phyloP scores from a whole-genome alignment of 2,797 vertebrate species.

The Chaetophractus vellerosus region DNA sequence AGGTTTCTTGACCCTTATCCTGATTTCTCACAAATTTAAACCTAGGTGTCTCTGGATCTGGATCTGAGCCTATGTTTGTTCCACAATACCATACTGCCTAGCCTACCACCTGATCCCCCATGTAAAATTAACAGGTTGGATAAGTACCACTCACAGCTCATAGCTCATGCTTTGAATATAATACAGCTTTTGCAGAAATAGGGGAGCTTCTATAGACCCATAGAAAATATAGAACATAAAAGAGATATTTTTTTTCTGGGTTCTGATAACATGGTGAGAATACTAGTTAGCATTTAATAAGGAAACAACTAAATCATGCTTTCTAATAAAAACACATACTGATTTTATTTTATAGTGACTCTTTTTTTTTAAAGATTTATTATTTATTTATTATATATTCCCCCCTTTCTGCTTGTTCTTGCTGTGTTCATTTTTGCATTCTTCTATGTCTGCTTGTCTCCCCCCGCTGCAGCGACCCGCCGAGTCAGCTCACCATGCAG shows the following conservation, averaged over 20 bases:
- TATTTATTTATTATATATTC: too few species aligned
- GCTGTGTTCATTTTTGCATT: too few species aligned
- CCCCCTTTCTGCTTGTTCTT: too few species aligned
- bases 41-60: neutral
- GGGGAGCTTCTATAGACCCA: neutral
- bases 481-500: too few species aligned
- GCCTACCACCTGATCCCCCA: neutral
- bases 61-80: neutral
- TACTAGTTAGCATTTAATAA: constrained; percentile 31
- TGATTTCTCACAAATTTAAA: constrained; percentile 2
- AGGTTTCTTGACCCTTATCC: neutral
- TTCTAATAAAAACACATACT: constrained; percentile 28
- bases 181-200: neutral
- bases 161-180: neutral
- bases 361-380: too few species aligned
- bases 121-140: neutral
- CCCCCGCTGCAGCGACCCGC: too few species aligned
- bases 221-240: neutral
- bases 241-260: constrained; percentile 20
- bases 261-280: neutral
- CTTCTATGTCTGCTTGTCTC: too few species aligned
- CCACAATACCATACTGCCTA: neutral
- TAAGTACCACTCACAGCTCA: neutral
- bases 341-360: constrained; percentile 37
- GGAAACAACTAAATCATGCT: constrained; percentile 46